A percentile compares a stretch with the other conserved stretches of the same genome.
These are phyloP conservation scores for Peromyscus maniculatus DNA, from an alignment of 2,113 vertebrate genomes.

Conservation along the genomic window DNA sequence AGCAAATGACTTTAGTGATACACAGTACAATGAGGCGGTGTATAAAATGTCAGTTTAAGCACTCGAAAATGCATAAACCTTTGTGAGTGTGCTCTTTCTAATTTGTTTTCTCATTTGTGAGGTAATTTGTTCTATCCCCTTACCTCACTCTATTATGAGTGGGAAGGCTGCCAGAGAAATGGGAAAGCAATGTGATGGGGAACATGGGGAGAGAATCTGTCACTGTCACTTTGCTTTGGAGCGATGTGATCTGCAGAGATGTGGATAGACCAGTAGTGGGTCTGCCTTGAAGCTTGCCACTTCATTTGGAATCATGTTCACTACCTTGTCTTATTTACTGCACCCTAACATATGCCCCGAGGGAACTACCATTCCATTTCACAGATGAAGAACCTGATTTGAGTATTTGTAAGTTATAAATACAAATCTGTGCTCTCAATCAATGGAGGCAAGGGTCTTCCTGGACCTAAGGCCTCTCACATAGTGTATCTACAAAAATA, in stretches of 20 bases:
- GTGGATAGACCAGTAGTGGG: neutral
- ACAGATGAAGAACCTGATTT: constrained; percentile 36
- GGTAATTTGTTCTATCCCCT: neutral
- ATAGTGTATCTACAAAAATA: neutral
- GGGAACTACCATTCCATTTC: neutral
- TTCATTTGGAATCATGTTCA: constrained; percentile 6
- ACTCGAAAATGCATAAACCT: neutral
- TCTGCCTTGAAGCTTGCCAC: neutral
- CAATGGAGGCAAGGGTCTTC: neutral
- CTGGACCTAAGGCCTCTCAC: neutral
- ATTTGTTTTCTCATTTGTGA: neutral
- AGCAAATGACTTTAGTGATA: constrained; percentile 8
- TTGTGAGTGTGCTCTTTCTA: neutral
- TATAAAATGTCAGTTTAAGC: neutral
- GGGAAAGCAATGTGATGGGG: neutral
- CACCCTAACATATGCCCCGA: neutral
- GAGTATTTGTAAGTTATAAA: neutral
- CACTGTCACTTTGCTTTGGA: neutral
- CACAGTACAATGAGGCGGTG: neutral
- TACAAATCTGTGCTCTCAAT: neutral
- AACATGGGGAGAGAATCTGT: neutral
- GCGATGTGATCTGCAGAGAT: neutral
- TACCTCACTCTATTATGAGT: neutral
- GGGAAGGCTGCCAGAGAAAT: neutral
- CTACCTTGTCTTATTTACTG: constrained; percentile 5